A percentile compares a stretch with the other conserved stretches of the same genome.
Conservation (phyloP, 2,113 vertebrate species). For the Seriola rivoliana region DNA sequence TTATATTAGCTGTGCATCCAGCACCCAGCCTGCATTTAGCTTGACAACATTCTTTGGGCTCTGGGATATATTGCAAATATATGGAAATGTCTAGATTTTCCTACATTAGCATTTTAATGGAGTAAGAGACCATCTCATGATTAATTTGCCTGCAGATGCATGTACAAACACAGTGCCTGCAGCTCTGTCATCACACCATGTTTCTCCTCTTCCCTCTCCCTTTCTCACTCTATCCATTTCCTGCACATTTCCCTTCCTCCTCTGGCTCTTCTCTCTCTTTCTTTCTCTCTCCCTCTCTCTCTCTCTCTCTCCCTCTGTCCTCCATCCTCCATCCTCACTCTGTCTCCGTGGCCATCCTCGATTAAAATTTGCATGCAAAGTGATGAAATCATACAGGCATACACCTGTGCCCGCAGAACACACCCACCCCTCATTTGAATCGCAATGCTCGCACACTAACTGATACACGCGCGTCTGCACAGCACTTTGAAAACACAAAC, state of each 20-base stretch:
- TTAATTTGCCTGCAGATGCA: slow-evolving; percentile 78
- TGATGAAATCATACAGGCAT: slow-evolving; percentile 68
- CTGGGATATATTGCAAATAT: slow-evolving; percentile 74
- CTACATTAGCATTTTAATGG: slow-evolving; percentile 86
- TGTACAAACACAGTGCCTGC: slow-evolving; percentile 75
- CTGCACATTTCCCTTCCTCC: slow-evolving; percentile 44
- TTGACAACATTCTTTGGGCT: slow-evolving; percentile 66
- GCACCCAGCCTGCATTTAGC: slow-evolving; percentile 52
- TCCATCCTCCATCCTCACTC: slow-evolving; percentile 1
- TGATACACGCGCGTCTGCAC: neutral
- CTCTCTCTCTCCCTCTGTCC: slow-evolving; percentile 5
- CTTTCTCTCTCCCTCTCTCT: neutral
- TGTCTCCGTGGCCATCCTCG: slow-evolving; percentile 23
- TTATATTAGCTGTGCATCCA: slow-evolving; percentile 50
- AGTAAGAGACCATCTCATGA: slow-evolving; percentile 68
- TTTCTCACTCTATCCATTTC: slow-evolving; percentile 58
- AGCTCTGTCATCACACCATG: slow-evolving; percentile 69
- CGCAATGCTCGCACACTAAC: slow-evolving; percentile 4
- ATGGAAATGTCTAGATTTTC: slow-evolving; percentile 77
- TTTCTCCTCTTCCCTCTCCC: slow-evolving; percentile 43
- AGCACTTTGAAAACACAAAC: slow-evolving; percentile 42
- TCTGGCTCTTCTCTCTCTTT: slow-evolving; percentile 12
- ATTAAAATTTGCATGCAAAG: slow-evolving; percentile 75
- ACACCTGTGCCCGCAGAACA: slow-evolving; percentile 73
- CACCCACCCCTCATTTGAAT: slow-evolving; percentile 56